These are phyloP conservation scores for Proisotoma minuta DNA, from an alignment of 2,888 invertebrate species.

Conservation along the genomic window DNA sequence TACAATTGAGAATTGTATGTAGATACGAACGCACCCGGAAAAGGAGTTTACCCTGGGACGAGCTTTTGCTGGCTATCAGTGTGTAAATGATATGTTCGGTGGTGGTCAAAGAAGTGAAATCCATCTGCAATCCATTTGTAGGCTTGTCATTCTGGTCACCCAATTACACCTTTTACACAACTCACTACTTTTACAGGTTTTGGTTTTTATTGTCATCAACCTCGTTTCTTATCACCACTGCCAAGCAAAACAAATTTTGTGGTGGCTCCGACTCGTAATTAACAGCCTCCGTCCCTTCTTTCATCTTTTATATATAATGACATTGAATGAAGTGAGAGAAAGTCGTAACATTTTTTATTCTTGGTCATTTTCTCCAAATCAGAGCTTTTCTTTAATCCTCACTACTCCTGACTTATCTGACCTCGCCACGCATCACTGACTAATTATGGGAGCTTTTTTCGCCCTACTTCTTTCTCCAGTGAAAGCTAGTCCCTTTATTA, in stretches of 20 bases:
- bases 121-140: constrained; percentile 18
- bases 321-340: constrained; percentile 3
- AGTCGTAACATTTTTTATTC: constrained; percentile 5
- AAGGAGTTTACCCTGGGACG: no score
- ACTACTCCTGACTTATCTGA: constrained; percentile 2
- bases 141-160: constrained; percentile 15
- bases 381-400: background rate
- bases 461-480: no score
- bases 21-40: no score
- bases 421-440: background rate
- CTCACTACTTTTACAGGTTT: constrained; percentile 10
- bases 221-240: no score
- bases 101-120: constrained; percentile 8
- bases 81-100: no score
- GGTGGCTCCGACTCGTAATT: background rate
- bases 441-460: no score
- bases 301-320: no score
- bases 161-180: constrained; percentile 19
- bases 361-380: constrained; percentile 1
- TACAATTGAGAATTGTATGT: no score
- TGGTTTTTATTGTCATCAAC: background rate
- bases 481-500: no score
- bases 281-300: no score
- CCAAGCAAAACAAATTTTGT: no score
- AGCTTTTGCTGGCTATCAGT: no score